Conservation (phyloP, 2,888 invertebrate genomes). For the Synergus laeviventris region DNA sequence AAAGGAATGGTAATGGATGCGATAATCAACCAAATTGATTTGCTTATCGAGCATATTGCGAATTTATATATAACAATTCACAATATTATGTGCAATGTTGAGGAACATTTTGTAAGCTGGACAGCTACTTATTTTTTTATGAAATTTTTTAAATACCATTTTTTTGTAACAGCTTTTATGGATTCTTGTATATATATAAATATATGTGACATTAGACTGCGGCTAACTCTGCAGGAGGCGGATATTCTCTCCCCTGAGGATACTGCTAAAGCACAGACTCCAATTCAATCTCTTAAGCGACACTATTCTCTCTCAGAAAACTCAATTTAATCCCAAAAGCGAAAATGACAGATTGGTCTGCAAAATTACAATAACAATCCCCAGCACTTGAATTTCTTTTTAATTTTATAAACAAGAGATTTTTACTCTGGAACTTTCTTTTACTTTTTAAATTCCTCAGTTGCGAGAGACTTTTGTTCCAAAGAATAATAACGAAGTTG, state of each 20-base stretch:
- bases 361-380: neutral
- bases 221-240: neutral
- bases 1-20: too few species aligned
- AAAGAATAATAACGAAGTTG: neutral
- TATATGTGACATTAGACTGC: neutral
- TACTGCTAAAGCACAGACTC: conserved; percentile 7
- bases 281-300: conserved; percentile 22
- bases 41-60: too few species aligned
- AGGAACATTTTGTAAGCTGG: too few species aligned
- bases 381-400: too few species aligned
- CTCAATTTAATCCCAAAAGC: conserved; percentile 15
- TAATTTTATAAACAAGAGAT: too few species aligned
- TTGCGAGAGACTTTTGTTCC: neutral
- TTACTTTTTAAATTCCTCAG: neutral
- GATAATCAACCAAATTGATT: too few species aligned
- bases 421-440: neutral
- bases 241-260: conserved; percentile 10
- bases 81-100: too few species aligned
- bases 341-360: neutral
- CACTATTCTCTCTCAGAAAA: neutral
- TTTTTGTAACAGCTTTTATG: neutral
- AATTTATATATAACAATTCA: too few species aligned
- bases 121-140: too few species aligned
- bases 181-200: neutral
- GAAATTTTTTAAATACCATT: neutral